Evolutionary conservation across 2,888 invertebrate genomes (phyloP), one percentile per base, ranked within the genome.

Genomic region (Apodemia zela): DNA sequence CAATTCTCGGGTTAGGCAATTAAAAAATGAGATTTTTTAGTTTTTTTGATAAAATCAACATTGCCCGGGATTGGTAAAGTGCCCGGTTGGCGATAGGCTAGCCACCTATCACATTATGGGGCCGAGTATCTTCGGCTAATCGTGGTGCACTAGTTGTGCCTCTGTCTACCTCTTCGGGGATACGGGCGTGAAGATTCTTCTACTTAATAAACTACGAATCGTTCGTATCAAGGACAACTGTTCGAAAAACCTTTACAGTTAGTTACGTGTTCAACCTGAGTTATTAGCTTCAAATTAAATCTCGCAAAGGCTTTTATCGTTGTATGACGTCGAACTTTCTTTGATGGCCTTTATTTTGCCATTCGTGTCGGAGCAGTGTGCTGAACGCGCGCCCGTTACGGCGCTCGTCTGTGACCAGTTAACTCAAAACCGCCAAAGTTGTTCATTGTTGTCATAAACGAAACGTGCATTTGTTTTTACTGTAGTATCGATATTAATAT

Each of bases 291-390:
- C 72, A 78, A 82, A 84, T 81, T 75, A 76, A 83, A 79, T 80
- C 79, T 76, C 77, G 78, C 77, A 74, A 78, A 86, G 86, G 82
- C 81, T 85, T 84, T 81, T 75, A 76, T 72, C 73, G 77, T 69
- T 47, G 63, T 70, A 72, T 85, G 84, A 84, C 85, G 84, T 83
- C 78, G 79, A 81, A 77, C 77, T 90, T 90, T 90, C 90, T 89
- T 88, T 75, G 76, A 71, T 73, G 81, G 81, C 77, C 81, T 83
- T 82, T 82, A 81, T 82, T 84, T 84, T 78, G 81, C 76, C 82
- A 86, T 85, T 86, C 80, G 84, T 75, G 83, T 82, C 80, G 79
- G 80, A 73, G 70, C 75, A 73, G 71, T 72, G 84, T 70, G 71
- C 80, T 69, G 84, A 75, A 79, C 84, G 87, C 85, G 87, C 89